Percentiles rank a stretch among this genome's conserved stretches.
These are phyloP conservation scores for Entomobrya proxima DNA, from an alignment of 2,888 invertebrate genomes.

Conservation along the genomic window DNA sequence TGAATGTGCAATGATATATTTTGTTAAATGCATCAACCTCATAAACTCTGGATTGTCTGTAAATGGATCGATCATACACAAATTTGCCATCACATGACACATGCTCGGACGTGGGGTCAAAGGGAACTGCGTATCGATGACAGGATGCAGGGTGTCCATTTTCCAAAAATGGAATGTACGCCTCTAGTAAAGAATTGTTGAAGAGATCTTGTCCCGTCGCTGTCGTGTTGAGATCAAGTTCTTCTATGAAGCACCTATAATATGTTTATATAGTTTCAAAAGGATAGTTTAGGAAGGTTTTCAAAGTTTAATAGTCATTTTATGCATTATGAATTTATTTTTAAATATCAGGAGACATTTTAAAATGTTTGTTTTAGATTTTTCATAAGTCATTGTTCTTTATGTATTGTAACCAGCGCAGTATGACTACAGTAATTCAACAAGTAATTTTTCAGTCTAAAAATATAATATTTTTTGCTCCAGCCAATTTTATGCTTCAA, in stretches of 20 bases:
- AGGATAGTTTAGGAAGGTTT: too few species aligned
- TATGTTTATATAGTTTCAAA: too few species aligned
- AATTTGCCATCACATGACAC: conserved; percentile 62
- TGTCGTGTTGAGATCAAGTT: conserved; percentile 59
- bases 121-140: conserved; percentile 75
- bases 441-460: too few species aligned
- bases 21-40: conserved; percentile 47
- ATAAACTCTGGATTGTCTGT: conserved; percentile 68
- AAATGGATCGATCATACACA: conserved; percentile 66
- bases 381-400: too few species aligned
- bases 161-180: conserved; percentile 81
- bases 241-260: conserved; percentile 71
- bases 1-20: not conserved
- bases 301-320: too few species aligned
- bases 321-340: too few species aligned
- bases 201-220: conserved; percentile 39
- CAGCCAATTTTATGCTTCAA: too few species aligned
- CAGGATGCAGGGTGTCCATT: conserved; percentile 83
- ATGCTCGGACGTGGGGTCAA: not conserved
- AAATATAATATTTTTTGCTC: too few species aligned
- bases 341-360: not conserved
- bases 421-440: too few species aligned
- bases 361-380: too few species aligned
- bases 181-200: conserved; percentile 59
- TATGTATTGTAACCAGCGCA: too few species aligned